Conservation (phyloP, 2,888 invertebrate species). For the Opisthograptis luteolata region DNA sequence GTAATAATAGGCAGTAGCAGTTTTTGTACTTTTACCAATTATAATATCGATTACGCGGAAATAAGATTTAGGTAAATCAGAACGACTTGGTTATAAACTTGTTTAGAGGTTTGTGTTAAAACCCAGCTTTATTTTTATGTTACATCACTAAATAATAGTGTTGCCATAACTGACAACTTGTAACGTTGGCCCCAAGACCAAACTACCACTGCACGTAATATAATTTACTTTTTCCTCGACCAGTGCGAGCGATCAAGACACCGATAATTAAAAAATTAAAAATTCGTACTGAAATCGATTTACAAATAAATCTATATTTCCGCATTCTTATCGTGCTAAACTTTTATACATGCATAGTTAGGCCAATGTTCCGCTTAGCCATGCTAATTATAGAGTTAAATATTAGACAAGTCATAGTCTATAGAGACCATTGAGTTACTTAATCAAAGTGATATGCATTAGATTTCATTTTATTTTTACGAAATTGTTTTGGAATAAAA, state of each 20-base stretch:
- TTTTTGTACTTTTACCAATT: slow-evolving; percentile 23
- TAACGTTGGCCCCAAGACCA: too few species aligned
- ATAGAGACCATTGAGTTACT: slow-evolving; percentile 66
- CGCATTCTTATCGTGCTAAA: slow-evolving; percentile 3
- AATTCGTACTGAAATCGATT: too few species aligned
- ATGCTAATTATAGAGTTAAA: slow-evolving; percentile 37
- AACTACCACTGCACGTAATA: too few species aligned
- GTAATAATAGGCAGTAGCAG: slow-evolving; percentile 16
- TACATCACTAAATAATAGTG: too few species aligned
- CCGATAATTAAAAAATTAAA: too few species aligned
- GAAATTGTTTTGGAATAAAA: slow-evolving; percentile 64
- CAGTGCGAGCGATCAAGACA: too few species aligned
- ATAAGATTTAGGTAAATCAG: slow-evolving; percentile 3
- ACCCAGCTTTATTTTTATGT: too few species aligned
- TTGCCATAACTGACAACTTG: too few species aligned
- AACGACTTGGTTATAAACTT: too few species aligned
- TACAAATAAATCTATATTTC: slow-evolving; percentile 6
- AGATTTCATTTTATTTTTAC: slow-evolving; percentile 56
- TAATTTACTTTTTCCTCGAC: too few species aligned
- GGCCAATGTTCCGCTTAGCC: slow-evolving; percentile 48
- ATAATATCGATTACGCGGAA: slow-evolving; percentile 1
- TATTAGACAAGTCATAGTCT: slow-evolving; percentile 47
- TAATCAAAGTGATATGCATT: slow-evolving; percentile 60
- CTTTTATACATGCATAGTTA: slow-evolving; percentile 24
- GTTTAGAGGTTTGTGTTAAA: too few species aligned